Base-by-base conservation (phyloP, 2,888 invertebrate genomes). In the Fragum fragum region DNA sequence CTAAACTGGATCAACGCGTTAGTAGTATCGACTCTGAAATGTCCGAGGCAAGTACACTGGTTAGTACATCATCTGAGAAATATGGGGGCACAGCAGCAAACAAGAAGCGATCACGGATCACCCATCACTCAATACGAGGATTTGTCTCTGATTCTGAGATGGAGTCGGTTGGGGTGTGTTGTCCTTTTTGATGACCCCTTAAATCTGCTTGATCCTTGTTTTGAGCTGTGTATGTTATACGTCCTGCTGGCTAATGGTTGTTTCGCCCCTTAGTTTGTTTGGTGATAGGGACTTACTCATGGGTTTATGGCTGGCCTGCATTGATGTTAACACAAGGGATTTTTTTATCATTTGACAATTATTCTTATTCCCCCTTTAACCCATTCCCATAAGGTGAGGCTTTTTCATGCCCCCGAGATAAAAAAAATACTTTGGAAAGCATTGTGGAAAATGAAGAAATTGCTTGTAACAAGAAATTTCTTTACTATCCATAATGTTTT, bases 61-160 rank as follows among this genome's bases (percentile, higher is more conserved):
- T 93, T 82, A 94, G 92, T 91, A 90, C 91, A 1, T 87, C 90
- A 72, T 93, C 93, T 16, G 92, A 92, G 74, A 91, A 88, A 16
- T 81, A 78, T 23, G 83, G 78, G 39, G 90, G 91, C 36, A 88
- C 88, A 6, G 66, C 36, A 28, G 79, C 78, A 11, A 85, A 79
- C 55, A 85, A 88, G 72, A 88, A 88, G 74, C 86, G 87, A 36
- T 83, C 90, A 5, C 83, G 90, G 23, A 92, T 93, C 94, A 97
- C 96, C 92, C 96, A 97, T 95, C 96, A 97, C 91, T 92, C 94
- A 76, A 94, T 95, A 74, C 97, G 98, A 94, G 98, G 98, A 91
- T 97, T 98, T 90, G 97, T 98, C 93, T 98, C 98, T 91, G 98
- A 98, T 95, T 98, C 98, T 93, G 98, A 98, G 96, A 97, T 97